phyloP scores from a whole-genome alignment of 1,140 invertebrate species.

The Dendroctonus ponderosae region DNA sequence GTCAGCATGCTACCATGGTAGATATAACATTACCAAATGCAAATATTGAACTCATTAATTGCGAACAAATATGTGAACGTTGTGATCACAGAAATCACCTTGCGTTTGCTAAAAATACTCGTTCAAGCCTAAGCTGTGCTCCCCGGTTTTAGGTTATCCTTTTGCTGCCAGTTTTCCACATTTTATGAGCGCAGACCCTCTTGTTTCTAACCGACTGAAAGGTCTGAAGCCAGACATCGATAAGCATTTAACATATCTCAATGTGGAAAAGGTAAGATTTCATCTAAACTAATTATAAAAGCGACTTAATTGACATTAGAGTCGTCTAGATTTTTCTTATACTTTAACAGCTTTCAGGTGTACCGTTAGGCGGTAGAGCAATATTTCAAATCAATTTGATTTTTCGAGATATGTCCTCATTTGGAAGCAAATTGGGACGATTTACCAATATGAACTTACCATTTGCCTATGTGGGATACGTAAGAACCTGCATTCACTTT shows the following conservation, averaged over 20 bases:
- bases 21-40: neutral
- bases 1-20: neutral
- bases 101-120: neutral
- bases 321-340: neutral
- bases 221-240: slow-evolving; percentile 5
- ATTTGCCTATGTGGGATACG: neutral
- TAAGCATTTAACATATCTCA: neutral
- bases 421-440: neutral
- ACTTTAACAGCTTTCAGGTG: slow-evolving; percentile 5
- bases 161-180: slow-evolving; percentile 15
- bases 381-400: slow-evolving; percentile 11
- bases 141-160: neutral
- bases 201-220: neutral
- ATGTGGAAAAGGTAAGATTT: slow-evolving; percentile 6
- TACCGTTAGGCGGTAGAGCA: slow-evolving; percentile 2
- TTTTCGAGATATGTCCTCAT: neutral
- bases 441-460: slow-evolving; percentile 1
- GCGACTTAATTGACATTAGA: neutral
- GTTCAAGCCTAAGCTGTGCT: neutral
- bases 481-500: neutral
- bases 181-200: slow-evolving; percentile 8
- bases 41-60: too few relatives aligned
- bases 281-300: neutral
- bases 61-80: too few relatives aligned
- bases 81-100: too few relatives aligned